Base-by-base conservation (phyloP, 2,113 vertebrate genomes). In the Rattus rattus region DNA sequence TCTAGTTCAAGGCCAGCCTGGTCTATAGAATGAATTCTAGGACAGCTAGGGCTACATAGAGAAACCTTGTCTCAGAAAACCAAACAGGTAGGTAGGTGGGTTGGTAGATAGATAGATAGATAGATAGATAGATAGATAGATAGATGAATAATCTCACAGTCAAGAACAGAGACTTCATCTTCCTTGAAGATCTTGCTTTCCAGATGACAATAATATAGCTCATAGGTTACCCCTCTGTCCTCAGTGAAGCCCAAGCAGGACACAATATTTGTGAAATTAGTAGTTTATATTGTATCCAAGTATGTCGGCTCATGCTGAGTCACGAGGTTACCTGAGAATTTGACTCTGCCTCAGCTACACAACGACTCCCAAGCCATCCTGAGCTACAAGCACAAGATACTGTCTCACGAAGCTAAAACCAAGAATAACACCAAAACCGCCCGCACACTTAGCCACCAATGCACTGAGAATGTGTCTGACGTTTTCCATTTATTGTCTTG, bases 211-310 rank as follows among this genome's bases (percentile, higher is more conserved):
- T 54, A 93, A 39, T 69, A n/a, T 52, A 94, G 43, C 28, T 80
- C 76, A 91, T 56, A 54, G 83, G 79, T 59, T 91, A 67, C 65
- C 52, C 28, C 26, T 94, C 77, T 94, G 61, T 72, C 13, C 36
- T 43, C 56, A 93, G 56, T 88, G 86, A 85, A 92, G 54, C 30
- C 19, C 52, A 83, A 91, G 63, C 1, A 63, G 89, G 67, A 88
- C 7, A 67, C 11, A 75, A 7, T 89, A 85, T 92, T 72, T 94
- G 17, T 63, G 81, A 91, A 88, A 76, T 87, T 67, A 92, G 69
- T 67, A 88, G 39, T 56, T 86, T 26, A 11, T 19, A 39, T 20
- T 75, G 43, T 87, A 69, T 30, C 61, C 61, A 85, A 47, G 8
- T 30, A 30, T 67, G 43, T 17, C 69, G 61, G 39, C 30, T 52